These are phyloP conservation scores for Eospalax fontanierii DNA, from an alignment of 2,797 vertebrate species.

Conservation along the genomic window DNA sequence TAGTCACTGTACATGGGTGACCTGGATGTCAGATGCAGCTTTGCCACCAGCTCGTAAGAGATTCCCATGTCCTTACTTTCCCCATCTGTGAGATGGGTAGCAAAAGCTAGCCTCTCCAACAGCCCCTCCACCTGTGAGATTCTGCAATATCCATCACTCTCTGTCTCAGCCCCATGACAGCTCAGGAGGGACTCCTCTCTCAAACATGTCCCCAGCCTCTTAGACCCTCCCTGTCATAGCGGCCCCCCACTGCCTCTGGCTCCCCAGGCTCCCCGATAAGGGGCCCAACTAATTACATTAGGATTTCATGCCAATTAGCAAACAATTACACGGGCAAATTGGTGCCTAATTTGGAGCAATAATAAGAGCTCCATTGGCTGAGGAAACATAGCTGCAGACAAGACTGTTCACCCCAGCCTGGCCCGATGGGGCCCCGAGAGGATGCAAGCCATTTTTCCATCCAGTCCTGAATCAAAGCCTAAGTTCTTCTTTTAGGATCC, in stretches of 20 bases:
- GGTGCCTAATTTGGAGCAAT: slow-evolving; percentile 85
- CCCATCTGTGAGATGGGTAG: slow-evolving; percentile 40
- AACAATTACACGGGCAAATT: slow-evolving; percentile 89
- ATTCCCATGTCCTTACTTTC: slow-evolving; percentile 19
- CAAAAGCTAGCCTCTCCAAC: background rate
- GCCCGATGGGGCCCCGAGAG: background rate
- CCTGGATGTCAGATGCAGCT: background rate
- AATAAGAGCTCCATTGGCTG: slow-evolving; percentile 80
- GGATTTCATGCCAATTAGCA: slow-evolving; percentile 88
- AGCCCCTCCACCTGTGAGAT: background rate
- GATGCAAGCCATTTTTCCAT: background rate
- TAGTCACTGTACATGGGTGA: background rate
- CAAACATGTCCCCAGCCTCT: slow-evolving; percentile 66
- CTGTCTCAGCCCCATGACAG: background rate
- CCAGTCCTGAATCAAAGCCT: background rate
- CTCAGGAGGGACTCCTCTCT: slow-evolving; percentile 39
- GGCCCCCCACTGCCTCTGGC: slow-evolving; percentile 75
- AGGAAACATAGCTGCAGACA: background rate
- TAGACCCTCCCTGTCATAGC: slow-evolving; percentile 41
- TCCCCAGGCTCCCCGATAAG: slow-evolving; percentile 80
- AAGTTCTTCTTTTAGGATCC: slow-evolving; percentile 4
- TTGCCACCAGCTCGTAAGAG: background rate
- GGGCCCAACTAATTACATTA: slow-evolving; percentile 86
- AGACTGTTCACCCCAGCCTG: slow-evolving; percentile 1
- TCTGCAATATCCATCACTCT: background rate